These are phyloP conservation scores for Drosophila nasuta DNA, from an alignment of 1,140 invertebrate species.

Conservation along the genomic window DNA sequence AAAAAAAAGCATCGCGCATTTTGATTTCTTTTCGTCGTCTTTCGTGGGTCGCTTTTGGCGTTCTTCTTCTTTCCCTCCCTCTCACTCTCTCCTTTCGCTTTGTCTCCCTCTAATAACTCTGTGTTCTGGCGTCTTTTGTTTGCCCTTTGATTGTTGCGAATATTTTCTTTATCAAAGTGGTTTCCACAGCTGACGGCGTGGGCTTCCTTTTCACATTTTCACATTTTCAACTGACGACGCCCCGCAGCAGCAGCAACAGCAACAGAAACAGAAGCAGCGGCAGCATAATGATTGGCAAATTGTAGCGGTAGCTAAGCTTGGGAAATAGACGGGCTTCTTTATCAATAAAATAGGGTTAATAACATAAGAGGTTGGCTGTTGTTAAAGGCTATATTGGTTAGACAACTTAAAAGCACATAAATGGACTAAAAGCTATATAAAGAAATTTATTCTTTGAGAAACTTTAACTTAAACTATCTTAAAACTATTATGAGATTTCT, in stretches of 20 bases:
- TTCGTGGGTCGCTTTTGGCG: slow-evolving; percentile 14
- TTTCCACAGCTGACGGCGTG: slow-evolving; percentile 28
- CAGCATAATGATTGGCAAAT: slow-evolving; percentile 47
- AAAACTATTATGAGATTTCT: background rate
- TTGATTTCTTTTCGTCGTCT: slow-evolving; percentile 46
- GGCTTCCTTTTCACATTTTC: slow-evolving; percentile 28
- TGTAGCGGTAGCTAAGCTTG: slow-evolving; percentile 8
- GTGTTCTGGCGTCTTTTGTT: slow-evolving; percentile 30
- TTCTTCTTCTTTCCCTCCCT: no score
- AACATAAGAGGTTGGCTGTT: background rate
- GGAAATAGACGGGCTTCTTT: background rate
- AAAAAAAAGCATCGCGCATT: slow-evolving; percentile 40
- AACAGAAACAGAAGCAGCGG: background rate
- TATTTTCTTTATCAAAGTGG: slow-evolving; percentile 59
- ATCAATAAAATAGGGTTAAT: slow-evolving; percentile 3
- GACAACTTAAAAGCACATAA: no score
- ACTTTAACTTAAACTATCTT: background rate
- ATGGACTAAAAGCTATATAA: no score
- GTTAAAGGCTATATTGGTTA: background rate
- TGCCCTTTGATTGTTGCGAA: slow-evolving; percentile 54
- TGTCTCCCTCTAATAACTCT: slow-evolving; percentile 8
- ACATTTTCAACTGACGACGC: slow-evolving; percentile 11
- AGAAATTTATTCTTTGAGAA: no score
- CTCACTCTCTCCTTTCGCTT: background rate
- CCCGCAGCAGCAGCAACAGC: slow-evolving; percentile 7